These are phyloP conservation scores for Ovibos moschatus DNA, from an alignment of 2,113 vertebrate genomes.

Conservation along the genomic window DNA sequence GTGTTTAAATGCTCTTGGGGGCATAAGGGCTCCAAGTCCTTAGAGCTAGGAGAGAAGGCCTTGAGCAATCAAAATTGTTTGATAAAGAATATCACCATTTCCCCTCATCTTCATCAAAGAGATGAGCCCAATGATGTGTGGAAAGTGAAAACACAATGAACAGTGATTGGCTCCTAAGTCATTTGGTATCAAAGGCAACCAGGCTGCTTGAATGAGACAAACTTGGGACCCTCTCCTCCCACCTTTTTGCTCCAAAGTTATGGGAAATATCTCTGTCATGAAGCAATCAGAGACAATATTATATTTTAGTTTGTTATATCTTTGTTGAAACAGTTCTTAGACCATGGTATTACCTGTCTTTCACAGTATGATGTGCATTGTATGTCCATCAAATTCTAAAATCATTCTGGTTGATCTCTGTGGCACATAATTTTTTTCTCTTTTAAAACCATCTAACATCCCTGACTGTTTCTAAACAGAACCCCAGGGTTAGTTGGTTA, in stretches of 20 bases:
- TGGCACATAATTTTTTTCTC: neutral
- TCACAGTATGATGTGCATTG: neutral
- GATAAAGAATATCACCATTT: neutral
- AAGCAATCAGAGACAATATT: neutral
- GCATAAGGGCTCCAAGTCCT: neutral
- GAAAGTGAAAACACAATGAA: neutral
- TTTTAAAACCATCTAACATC: neutral
- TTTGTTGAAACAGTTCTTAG: neutral
- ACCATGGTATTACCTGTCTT: neutral
- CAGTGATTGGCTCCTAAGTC: neutral
- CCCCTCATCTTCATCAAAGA: neutral
- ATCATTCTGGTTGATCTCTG: neutral
- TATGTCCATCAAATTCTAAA: neutral
- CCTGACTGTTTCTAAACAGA: neutral
- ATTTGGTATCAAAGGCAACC: neutral
- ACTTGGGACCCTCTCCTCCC: neutral
- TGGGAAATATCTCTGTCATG: neutral
- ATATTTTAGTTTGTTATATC: neutral
- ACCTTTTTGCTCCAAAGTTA: neutral
- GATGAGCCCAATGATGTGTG: neutral
- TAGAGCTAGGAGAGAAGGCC: neutral
- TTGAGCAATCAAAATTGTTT: neutral
- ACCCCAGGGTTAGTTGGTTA: neutral
- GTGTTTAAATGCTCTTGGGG: neutral
- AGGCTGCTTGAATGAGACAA: neutral